Conservation (phyloP, 2,888 invertebrate genomes). For the Didymodactylos carnosus region DNA sequence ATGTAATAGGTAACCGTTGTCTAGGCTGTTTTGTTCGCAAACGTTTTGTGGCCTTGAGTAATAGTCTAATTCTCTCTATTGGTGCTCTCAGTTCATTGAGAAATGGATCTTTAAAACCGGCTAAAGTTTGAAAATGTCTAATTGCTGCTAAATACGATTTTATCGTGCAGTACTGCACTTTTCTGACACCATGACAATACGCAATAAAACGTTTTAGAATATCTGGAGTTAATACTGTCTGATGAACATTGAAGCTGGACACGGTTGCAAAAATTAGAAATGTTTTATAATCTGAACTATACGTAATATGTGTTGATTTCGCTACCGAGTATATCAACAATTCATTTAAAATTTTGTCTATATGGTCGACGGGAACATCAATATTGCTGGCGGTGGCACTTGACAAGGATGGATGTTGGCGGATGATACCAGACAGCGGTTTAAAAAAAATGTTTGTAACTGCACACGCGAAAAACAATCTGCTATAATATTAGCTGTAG, state of each 20-base stretch:
- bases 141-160: no score
- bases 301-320: not conserved
- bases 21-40: no score
- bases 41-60: no score
- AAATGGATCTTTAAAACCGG: no score
- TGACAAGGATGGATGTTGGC: not conserved
- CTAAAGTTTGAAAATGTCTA: no score
- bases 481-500: not conserved
- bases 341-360: not conserved
- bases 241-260: not conserved
- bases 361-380: not conserved
- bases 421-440: not conserved
- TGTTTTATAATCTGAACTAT: not conserved
- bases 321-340: not conserved
- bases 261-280: not conserved
- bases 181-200: not conserved
- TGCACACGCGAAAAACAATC: not conserved
- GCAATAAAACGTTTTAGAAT: not conserved
- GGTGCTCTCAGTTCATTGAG: no score
- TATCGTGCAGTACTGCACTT: no score
- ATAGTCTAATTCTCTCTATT: no score
- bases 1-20: no score
- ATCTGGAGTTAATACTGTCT: not conserved
- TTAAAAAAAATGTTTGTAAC: not conserved
- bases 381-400: not conserved